Conservation (phyloP, 2,888 invertebrate genomes). For the Melipona beecheii region DNA sequence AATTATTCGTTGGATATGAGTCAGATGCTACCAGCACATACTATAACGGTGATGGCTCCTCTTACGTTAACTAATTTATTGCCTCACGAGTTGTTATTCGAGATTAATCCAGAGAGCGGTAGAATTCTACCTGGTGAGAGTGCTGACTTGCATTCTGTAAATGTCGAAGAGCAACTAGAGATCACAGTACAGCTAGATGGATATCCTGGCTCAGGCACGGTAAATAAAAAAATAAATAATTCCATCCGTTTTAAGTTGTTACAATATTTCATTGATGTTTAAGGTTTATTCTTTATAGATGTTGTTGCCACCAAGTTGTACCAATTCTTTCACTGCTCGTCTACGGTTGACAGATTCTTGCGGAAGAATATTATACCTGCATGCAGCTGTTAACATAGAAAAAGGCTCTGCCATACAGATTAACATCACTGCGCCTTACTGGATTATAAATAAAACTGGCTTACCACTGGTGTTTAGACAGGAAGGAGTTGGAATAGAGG, state of each 20-base stretch:
- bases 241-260: not conserved
- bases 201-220: conserved; percentile 90
- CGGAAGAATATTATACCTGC: conserved; percentile 90
- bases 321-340: conserved; percentile 87
- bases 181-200: conserved; percentile 93
- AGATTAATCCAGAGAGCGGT: conserved; percentile 85
- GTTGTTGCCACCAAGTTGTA: conserved; percentile 76
- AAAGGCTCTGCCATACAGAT: conserved; percentile 88
- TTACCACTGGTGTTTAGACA: conserved; percentile 97
- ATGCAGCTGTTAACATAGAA: conserved; percentile 87
- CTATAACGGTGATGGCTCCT: conserved; percentile 93
- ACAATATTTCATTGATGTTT: not conserved
- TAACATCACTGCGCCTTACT: conserved; percentile 93
- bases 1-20: conserved; percentile 90
- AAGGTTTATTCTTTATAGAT: conserved; percentile 65
- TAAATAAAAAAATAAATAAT: conserved; percentile 80
- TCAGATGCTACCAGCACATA: conserved; percentile 92
- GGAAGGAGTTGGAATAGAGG: conserved; percentile 90
- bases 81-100: conserved; percentile 91
- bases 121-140: conserved; percentile 84
- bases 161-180: conserved; percentile 90
- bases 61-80: conserved; percentile 94
- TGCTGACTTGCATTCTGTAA: conserved; percentile 82
- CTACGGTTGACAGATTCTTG: conserved; percentile 91
- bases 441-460: conserved; percentile 98